Conservation (phyloP, 2,888 invertebrate species). For the Dendrolimus houi region DNA sequence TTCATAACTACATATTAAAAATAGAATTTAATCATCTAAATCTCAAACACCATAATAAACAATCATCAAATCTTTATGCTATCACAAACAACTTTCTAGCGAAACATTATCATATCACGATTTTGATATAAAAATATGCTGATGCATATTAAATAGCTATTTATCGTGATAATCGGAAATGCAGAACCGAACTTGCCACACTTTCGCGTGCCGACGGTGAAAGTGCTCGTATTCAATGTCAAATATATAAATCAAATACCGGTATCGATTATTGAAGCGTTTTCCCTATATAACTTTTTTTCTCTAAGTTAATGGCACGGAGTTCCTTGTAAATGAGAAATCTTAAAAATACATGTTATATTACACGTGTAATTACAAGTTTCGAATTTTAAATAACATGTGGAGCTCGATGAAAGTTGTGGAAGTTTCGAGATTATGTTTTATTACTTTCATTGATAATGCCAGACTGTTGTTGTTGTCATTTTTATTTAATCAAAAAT, state of each 20-base stretch:
- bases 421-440: too few species aligned
- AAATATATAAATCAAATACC: slow-evolving; percentile 1
- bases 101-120: not conserved
- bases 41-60: too few species aligned
- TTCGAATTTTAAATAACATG: too few species aligned
- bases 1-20: too few species aligned
- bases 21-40: too few species aligned
- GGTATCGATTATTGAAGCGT: not conserved
- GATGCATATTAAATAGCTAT: not conserved
- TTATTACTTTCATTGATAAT: too few species aligned
- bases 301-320: not conserved
- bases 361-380: too few species aligned
- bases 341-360: too few species aligned
- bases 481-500: too few species aligned
- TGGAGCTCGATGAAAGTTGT: too few species aligned
- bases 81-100: not conserved
- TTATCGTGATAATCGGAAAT: not conserved
- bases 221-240: slow-evolving; percentile 3
- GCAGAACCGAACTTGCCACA: slow-evolving; percentile 1
- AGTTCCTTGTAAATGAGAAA: not conserved
- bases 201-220: slow-evolving; percentile 3
- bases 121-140: not conserved
- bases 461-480: too few species aligned
- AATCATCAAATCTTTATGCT: too few species aligned
- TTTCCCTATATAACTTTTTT: not conserved